Evolutionary conservation across 2,113 vertebrate genomes (phyloP).

Genomic region (Macaca nemestrina): DNA sequence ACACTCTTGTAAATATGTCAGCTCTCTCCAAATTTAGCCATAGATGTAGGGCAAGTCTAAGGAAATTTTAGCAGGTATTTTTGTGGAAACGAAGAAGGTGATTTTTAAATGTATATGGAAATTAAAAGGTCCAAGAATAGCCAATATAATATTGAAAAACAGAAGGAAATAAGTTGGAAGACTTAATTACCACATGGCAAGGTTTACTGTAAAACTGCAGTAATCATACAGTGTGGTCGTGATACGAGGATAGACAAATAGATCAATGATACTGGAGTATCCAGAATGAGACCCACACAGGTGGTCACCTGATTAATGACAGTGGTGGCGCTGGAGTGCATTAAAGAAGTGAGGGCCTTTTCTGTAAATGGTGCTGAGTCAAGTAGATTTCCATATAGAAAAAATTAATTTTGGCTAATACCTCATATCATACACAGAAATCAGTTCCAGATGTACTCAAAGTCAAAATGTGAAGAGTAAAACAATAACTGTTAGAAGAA

Average conservation of each 20-base stretch:
- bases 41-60: conserved; percentile 24
- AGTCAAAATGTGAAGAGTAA: not conserved
- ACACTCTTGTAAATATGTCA: not conserved
- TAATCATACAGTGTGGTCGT: not conserved
- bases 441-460: not conserved
- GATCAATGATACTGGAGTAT: not conserved
- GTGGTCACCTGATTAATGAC: not conserved
- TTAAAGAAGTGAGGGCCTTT: not conserved
- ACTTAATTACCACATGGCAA: not conserved
- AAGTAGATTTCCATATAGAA: not conserved
- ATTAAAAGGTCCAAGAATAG: not conserved
- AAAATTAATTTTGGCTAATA: not conserved
- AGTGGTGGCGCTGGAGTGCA: not conserved
- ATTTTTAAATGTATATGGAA: conserved; percentile 36
- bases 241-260: not conserved
- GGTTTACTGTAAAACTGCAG: not conserved
- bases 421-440: not conserved
- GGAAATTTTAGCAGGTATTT: conserved; percentile 10
- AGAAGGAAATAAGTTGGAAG: not conserved
- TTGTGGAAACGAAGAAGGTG: conserved; percentile 22
- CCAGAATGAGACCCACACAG: not conserved
- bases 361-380: not conserved
- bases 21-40: conserved; percentile 28
- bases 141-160: not conserved
- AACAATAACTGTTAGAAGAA: not conserved